Evolutionary conservation across 2,888 invertebrate genomes (phyloP), one percentile per base, ranked within the genome.

Genomic region (Caenorhabditis becei): DNA sequence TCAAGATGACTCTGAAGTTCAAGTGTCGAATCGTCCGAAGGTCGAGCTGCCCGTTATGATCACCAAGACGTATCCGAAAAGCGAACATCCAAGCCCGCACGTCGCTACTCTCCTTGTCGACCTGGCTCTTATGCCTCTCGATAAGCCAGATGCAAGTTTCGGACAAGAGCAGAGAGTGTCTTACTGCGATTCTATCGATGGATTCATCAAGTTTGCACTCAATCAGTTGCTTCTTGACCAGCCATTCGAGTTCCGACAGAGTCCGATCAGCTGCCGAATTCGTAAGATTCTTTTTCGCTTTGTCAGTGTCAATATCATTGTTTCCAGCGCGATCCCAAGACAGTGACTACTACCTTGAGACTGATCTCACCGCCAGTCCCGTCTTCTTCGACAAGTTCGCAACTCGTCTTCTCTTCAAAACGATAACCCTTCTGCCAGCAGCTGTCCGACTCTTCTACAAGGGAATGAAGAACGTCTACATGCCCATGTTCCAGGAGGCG

Each of bases 371-470:
- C 0, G 37, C 61, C 2, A 54, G 20, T n/a, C 51, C 59, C 4
- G 28, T 5, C 2, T 75, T 67, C 37, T 67, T 70, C 23, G 69
- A 72, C 4, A 65, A 67, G 28, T 83, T 67, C 41, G 63, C 75
- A 26, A 11, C 74, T 10, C 54, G 63, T 0, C 67, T 83, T 2
- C 70, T 83, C 5, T 78, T 69, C 72, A 88, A 90, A 58, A 84
- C 91, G 2, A 80, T 92, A 51, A 86, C 89, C 66, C 88, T 89
- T 3, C 86, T 92, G 32, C 92, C 92, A 7, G 92, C 92, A 10
- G 83, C 91, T 61, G 91, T 92, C 11, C 88, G 93, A 5, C 88
- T 91, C 49, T 93, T 92, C 92, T 92, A 91, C 89, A 91, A 88
- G 28, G 88, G 88, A 18, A 91, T 91, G 82, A 91, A 91, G 75